Percentiles rank a stretch among this genome's conserved stretches.
Evolutionary conservation across 2,113 vertebrate genomes (phyloP).

Genomic region (Dolichallabes microphthalmus): DNA sequence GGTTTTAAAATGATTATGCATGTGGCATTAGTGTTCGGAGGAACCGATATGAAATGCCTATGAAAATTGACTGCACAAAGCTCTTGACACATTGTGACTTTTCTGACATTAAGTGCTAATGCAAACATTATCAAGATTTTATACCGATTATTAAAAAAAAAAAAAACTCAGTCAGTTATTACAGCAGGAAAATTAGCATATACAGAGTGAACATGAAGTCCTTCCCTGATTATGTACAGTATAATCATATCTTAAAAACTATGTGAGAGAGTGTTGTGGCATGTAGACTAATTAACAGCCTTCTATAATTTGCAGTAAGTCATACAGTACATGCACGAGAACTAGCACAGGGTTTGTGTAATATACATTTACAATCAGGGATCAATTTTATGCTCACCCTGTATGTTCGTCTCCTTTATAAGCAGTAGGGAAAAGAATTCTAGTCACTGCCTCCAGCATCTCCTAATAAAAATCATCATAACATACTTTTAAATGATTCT

Average conservation of each 20-base stretch:
- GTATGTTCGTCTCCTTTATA: slow-evolving; percentile 7
- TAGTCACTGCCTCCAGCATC: slow-evolving; percentile 55
- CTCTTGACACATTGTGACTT: slow-evolving; percentile 40
- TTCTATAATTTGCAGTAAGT: too few relatives aligned
- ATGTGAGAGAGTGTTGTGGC: too few relatives aligned
- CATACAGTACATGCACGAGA: too few relatives aligned
- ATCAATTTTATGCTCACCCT: too few relatives aligned
- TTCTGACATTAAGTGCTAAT: slow-evolving; percentile 32
- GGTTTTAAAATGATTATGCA: slow-evolving; percentile 68
- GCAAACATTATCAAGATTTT: slow-evolving; percentile 28
- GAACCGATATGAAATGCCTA: slow-evolving; percentile 66
- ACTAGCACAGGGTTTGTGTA: too few relatives aligned
- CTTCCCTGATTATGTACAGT: too few relatives aligned
- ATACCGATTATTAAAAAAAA: slow-evolving; percentile 46
- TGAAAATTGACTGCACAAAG: slow-evolving; percentile 60
- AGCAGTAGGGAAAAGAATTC: slow-evolving; percentile 48
- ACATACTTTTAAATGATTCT: slow-evolving; percentile 54
- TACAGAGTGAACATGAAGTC: background rate
- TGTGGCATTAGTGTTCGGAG: slow-evolving; percentile 67
- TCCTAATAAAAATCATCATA: slow-evolving; percentile 45
- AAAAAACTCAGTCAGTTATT: slow-evolving; percentile 44
- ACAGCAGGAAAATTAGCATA: slow-evolving; percentile 50
- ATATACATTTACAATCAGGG: too few relatives aligned
- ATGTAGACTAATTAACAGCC: too few relatives aligned
- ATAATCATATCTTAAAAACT: too few relatives aligned